Percentiles rank a stretch among this genome's conserved stretches.
Evolutionary conservation across 1,140 invertebrate genomes (phyloP).

Genomic region (Drosophila erecta): DNA sequence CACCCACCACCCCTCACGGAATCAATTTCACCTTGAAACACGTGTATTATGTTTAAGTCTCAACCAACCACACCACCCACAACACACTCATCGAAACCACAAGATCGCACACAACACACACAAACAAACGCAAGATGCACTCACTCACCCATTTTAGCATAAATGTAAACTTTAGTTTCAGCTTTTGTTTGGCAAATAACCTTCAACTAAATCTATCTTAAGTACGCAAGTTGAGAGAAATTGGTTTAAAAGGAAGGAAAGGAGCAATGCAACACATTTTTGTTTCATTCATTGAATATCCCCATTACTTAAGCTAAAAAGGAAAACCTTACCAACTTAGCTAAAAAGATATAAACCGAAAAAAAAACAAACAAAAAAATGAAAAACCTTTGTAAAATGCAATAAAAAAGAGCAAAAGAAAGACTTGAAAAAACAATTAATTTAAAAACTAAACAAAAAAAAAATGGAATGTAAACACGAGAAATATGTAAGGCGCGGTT

Average conservation of each 20-base stretch:
- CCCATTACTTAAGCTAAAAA: slow-evolving; percentile 60
- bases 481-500: slow-evolving; percentile 45
- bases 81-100: slow-evolving; percentile 12
- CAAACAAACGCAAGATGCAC: slow-evolving; percentile 36
- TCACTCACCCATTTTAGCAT: slow-evolving; percentile 62
- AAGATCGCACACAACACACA: slow-evolving; percentile 31
- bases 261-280: slow-evolving; percentile 63
- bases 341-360: slow-evolving; percentile 58
- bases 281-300: slow-evolving; percentile 59
- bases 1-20: background rate
- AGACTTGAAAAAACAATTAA: slow-evolving; percentile 79
- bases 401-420: slow-evolving; percentile 85
- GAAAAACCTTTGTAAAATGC: slow-evolving; percentile 74
- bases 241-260: slow-evolving; percentile 22
- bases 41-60: slow-evolving; percentile 69
- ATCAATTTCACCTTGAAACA: slow-evolving; percentile 18
- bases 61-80: slow-evolving; percentile 54
- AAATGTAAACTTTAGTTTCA: slow-evolving; percentile 68
- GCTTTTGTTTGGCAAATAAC: slow-evolving; percentile 62
- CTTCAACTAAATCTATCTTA: slow-evolving; percentile 62
- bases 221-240: slow-evolving; percentile 49
- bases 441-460: slow-evolving; percentile 48
- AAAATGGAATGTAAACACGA: slow-evolving; percentile 34
- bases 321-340: slow-evolving; percentile 61
- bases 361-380: slow-evolving; percentile 52